Conservation (phyloP, 2,888 invertebrate genomes). For the Argynnis bischoffii region DNA sequence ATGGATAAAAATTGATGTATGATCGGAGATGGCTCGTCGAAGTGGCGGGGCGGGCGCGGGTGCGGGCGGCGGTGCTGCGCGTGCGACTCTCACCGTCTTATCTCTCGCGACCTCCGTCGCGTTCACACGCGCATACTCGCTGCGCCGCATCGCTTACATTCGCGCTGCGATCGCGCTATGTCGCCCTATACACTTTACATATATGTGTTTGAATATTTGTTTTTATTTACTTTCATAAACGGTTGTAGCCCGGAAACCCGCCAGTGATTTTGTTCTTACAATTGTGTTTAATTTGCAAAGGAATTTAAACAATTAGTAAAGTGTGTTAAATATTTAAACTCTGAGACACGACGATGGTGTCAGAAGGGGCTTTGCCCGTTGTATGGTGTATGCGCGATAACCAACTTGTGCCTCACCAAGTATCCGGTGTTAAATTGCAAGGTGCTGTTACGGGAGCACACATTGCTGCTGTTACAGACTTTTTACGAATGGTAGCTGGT, state of each 20-base stretch:
- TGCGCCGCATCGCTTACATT: slow-evolving; percentile 60
- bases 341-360: slow-evolving; percentile 78
- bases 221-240: slow-evolving; percentile 63
- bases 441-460: slow-evolving; percentile 85
- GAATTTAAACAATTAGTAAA: slow-evolving; percentile 21
- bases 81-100: slow-evolving; percentile 80
- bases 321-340: slow-evolving; percentile 33
- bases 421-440: slow-evolving; percentile 85
- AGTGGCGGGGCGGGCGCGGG: slow-evolving; percentile 61
- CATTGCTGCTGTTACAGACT: slow-evolving; percentile 85
- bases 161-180: slow-evolving; percentile 72
- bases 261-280: slow-evolving; percentile 52
- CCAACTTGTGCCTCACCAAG: slow-evolving; percentile 85
- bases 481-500: slow-evolving; percentile 84
- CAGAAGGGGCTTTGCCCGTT: slow-evolving; percentile 83
- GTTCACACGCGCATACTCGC: slow-evolving; percentile 76
- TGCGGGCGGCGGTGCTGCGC: slow-evolving; percentile 62
- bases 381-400: slow-evolving; percentile 87
- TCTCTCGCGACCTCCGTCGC: slow-evolving; percentile 81
- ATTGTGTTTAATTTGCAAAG: slow-evolving; percentile 38
- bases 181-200: slow-evolving; percentile 63
- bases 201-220: slow-evolving; percentile 61
- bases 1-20: slow-evolving; percentile 73
- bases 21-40: slow-evolving; percentile 64
- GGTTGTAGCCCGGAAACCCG: slow-evolving; percentile 65